Evolutionary conservation across 1,140 invertebrate genomes (phyloP).

Genomic region (Drosophila bocki): DNA sequence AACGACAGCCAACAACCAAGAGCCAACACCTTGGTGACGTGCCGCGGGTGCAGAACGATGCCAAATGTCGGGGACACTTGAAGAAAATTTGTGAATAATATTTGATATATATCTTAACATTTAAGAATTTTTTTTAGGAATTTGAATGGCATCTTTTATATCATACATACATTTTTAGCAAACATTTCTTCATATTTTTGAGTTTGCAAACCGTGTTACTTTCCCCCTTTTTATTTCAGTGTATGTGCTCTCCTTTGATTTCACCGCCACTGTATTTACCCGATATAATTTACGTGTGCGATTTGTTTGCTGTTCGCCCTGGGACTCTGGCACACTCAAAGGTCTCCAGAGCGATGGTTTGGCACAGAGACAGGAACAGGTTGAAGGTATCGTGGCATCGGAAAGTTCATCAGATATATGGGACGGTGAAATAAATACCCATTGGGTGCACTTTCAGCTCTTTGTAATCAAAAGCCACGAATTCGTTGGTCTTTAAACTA

Average conservation of each 20-base stretch:
- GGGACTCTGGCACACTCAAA: slow-evolving; percentile 14
- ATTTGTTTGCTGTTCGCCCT: slow-evolving; percentile 39
- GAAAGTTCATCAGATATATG: background rate
- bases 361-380: background rate
- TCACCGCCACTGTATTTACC: slow-evolving; percentile 28
- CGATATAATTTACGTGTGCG: slow-evolving; percentile 44
- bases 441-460: slow-evolving; percentile 10
- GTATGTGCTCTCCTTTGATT: slow-evolving; percentile 15
- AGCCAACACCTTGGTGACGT: slow-evolving; percentile 41
- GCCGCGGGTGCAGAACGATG: slow-evolving; percentile 28
- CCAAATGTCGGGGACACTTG: slow-evolving; percentile 4
- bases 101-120: background rate
- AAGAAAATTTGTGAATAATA: background rate
- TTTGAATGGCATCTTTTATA: background rate
- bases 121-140: background rate
- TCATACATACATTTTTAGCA: background rate
- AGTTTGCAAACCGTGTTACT: background rate
- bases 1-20: slow-evolving; percentile 14
- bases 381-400: background rate
- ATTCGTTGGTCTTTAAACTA: too few species aligned
- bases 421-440: too few species aligned
- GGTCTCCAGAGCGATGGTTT: background rate
- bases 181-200: background rate
- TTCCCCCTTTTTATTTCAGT: background rate
- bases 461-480: slow-evolving; percentile 18